Evolutionary conservation across 2,888 invertebrate genomes (phyloP).

Genomic region (Elmis aenea): DNA sequence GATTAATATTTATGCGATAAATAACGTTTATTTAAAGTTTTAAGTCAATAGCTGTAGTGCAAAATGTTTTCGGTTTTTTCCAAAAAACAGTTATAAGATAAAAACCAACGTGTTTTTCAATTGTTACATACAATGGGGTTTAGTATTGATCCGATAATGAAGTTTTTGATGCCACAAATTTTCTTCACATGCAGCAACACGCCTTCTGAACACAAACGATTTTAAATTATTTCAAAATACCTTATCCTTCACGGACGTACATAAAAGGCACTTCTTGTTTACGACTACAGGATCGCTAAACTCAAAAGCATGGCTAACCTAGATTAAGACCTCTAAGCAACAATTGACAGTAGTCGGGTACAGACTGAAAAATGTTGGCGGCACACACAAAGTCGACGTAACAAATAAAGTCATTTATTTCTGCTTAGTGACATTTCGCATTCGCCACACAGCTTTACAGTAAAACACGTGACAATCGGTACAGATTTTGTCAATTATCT

Average conservation of each 20-base stretch:
- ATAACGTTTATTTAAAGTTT: too few species aligned
- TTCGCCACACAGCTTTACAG: conserved; percentile 46
- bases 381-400: conserved; percentile 25
- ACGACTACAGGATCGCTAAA: conserved; percentile 7
- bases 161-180: too few species aligned
- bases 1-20: too few species aligned
- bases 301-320: conserved; percentile 14
- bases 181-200: too few species aligned
- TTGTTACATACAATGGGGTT: too few species aligned
- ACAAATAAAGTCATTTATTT: conserved; percentile 48
- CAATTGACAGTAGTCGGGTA: conserved; percentile 14
- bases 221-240: too few species aligned
- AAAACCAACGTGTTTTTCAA: too few species aligned
- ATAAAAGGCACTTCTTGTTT: conserved; percentile 14
- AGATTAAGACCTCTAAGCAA: conserved; percentile 20
- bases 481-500: conserved; percentile 39
- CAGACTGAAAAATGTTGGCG: conserved; percentile 23
- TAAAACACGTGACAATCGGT: conserved; percentile 39
- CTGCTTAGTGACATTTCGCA: conserved; percentile 46
- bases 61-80: too few species aligned
- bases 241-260: too few species aligned
- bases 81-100: too few species aligned
- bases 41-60: too few species aligned
- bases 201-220: conserved; percentile 2
- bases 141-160: too few species aligned